phyloP scores from a whole-genome alignment of 2,113 vertebrate species.

The Cyprinodon brontotheroides region DNA sequence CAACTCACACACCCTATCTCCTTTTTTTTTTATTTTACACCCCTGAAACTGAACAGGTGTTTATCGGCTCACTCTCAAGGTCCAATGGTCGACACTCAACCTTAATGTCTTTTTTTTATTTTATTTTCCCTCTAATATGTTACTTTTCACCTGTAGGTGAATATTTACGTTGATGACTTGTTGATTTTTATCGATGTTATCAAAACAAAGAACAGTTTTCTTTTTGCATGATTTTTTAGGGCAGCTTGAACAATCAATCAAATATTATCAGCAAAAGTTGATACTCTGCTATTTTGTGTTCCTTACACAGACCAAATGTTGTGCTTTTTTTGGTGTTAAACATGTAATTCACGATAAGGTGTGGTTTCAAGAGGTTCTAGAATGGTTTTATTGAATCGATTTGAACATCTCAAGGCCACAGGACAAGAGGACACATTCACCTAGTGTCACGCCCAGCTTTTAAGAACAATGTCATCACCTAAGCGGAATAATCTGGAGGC shows the following conservation, averaged over 20 bases:
- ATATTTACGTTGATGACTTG: neutral
- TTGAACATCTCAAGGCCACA: constrained; percentile 28
- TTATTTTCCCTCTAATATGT: constrained; percentile 11
- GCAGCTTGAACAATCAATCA: neutral
- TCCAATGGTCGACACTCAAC: constrained; percentile 73
- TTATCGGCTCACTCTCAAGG: constrained; percentile 71
- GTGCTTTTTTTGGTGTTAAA: neutral
- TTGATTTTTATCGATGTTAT: neutral
- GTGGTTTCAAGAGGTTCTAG: neutral
- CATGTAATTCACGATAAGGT: neutral
- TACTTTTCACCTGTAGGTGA: neutral
- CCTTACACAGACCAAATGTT: neutral
- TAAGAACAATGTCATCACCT: neutral
- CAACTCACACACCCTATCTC: neutral
- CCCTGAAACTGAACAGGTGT: constrained; percentile 80
- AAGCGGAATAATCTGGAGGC: constrained; percentile 4
- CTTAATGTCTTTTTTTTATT: constrained; percentile 25
- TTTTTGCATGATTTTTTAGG: neutral
- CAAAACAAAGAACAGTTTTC: neutral
- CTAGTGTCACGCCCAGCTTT: constrained; percentile 3
- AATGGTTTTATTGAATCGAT: constrained; percentile 30
- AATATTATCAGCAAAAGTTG: neutral
- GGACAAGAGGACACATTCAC: constrained; percentile 12
- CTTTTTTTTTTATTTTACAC: constrained; percentile 61
- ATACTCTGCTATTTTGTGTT: neutral